Conservation (phyloP, 2,113 vertebrate species). For the Stercorarius parasiticus region DNA sequence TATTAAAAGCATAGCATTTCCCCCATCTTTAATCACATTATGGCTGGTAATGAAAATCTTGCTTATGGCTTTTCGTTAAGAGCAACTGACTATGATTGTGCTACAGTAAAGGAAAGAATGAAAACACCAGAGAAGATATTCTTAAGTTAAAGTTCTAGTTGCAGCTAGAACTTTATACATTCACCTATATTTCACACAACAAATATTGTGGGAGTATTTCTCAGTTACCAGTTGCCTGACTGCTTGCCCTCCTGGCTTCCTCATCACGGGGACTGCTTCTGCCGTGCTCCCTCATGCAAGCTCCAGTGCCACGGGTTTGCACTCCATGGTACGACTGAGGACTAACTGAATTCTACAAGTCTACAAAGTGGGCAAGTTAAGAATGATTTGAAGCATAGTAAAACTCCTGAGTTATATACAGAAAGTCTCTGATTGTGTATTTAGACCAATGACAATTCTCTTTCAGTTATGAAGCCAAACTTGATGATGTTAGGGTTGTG, state of each 20-base stretch:
- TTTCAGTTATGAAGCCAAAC: neutral
- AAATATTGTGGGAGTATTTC: neutral
- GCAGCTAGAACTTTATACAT: neutral
- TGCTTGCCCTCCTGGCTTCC: neutral
- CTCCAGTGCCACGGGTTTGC: neutral
- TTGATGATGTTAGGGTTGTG: neutral
- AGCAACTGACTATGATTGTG: neutral
- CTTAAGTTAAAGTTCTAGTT: neutral
- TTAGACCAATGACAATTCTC: neutral
- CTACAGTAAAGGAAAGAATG: neutral
- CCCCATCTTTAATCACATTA: neutral
- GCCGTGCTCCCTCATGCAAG: neutral
- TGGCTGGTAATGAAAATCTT: neutral
- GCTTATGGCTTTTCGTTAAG: neutral
- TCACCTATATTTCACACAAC: neutral
- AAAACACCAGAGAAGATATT: neutral
- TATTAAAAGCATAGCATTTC: neutral
- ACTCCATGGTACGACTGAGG: neutral
- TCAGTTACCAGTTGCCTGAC: neutral
- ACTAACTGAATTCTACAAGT: neutral
- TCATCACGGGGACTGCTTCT: neutral
- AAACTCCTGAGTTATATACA: neutral
- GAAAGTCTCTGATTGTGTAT: neutral
- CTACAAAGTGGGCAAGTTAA: neutral
- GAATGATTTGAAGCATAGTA: neutral